phyloP scores from a whole-genome alignment of 2,888 invertebrate genomes.

The Eilema depressum region DNA sequence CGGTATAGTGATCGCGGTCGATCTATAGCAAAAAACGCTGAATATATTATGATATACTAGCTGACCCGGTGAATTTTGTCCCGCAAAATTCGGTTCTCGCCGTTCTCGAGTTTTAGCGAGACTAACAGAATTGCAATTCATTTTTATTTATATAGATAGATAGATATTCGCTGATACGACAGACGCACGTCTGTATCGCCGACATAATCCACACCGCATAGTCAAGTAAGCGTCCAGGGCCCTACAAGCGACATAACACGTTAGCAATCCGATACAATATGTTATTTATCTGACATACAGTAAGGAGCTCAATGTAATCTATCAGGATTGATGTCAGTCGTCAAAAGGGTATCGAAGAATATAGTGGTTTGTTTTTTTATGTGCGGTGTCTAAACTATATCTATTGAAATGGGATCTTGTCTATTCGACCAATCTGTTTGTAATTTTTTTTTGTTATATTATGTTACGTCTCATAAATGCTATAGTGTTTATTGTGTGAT shows the following conservation, averaged over 20 bases:
- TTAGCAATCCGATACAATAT: constrained; percentile 58
- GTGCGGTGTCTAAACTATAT: constrained; percentile 3
- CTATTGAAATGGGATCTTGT: background rate
- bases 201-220: constrained; percentile 32
- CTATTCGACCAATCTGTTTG: background rate
- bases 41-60: too few relatives aligned
- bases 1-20: too few relatives aligned
- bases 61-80: too few relatives aligned
- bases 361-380: constrained; percentile 9
- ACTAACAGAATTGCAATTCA: too few relatives aligned
- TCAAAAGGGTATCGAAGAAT: constrained; percentile 16
- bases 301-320: constrained; percentile 31
- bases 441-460: background rate
- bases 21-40: background rate
- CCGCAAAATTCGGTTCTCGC: too few relatives aligned
- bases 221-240: constrained; percentile 43
- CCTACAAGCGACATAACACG: constrained; percentile 50
- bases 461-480: too few relatives aligned
- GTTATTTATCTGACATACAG: constrained; percentile 51
- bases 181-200: constrained; percentile 23
- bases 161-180: too few relatives aligned
- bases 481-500: too few relatives aligned
- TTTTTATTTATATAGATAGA: too few relatives aligned
- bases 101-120: too few relatives aligned
- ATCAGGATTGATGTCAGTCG: constrained; percentile 26